These are phyloP conservation scores for Drosophila robusta DNA, from an alignment of 2,888 invertebrate genomes.

Conservation along the genomic window DNA sequence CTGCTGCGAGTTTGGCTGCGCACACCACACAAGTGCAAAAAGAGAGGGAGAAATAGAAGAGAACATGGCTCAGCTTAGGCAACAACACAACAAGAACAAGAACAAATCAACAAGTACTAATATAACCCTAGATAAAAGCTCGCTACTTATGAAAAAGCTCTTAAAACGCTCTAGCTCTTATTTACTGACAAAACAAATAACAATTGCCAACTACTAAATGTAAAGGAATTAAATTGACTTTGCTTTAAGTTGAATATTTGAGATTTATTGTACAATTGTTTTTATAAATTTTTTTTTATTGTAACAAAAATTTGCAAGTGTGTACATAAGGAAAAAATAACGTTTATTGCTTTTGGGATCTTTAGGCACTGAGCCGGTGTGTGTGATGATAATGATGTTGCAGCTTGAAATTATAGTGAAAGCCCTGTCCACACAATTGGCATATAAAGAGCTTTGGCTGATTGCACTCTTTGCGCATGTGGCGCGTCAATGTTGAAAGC, in stretches of 20 bases:
- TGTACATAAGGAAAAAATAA: conserved; percentile 8
- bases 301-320: conserved; percentile 41
- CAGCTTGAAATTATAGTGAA: conserved; percentile 83
- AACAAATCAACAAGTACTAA: conserved; percentile 25
- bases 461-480: conserved; percentile 85
- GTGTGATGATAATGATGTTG: conserved; percentile 74
- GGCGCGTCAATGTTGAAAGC: conserved; percentile 86
- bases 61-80: conserved; percentile 56
- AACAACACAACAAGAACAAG: conserved; percentile 41
- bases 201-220: neutral
- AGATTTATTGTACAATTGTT: conserved; percentile 24
- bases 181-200: conserved; percentile 3
- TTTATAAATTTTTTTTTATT: conserved; percentile 8
- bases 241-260: conserved; percentile 21
- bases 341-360: conserved; percentile 9
- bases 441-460: conserved; percentile 81
- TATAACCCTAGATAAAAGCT: conserved; percentile 18
- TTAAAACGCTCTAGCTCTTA: conserved; percentile 33
- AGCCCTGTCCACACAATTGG: conserved; percentile 78
- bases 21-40: conserved; percentile 31
- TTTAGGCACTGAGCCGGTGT: conserved; percentile 42
- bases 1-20: conserved; percentile 20
- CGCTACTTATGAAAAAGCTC: conserved; percentile 53
- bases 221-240: conserved; percentile 31
- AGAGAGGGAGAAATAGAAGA: conserved; percentile 43